Evolutionary conservation across 2,888 invertebrate species (phyloP), one percentile per base, ranked within the genome.

Genomic region (Drosophila histrio): DNA sequence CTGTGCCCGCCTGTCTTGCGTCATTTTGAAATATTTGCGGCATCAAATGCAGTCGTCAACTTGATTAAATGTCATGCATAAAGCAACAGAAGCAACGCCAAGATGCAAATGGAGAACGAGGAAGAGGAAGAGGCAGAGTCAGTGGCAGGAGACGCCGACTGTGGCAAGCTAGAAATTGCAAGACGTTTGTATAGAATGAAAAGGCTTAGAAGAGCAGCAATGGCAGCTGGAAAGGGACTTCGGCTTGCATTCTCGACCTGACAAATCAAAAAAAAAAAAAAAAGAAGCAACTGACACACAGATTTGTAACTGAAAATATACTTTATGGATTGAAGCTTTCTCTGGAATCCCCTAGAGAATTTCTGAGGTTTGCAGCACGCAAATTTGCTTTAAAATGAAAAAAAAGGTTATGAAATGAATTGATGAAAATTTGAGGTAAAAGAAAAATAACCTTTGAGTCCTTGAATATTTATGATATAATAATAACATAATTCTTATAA

Each of bases 41-140:
- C 86, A 87, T 87, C 88, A 85, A 85, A 84, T 84, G 88, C 85
- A 85, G 85, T 83, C 87, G 86, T 87, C 85, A 86, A 88, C 81
- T 86, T 88, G 88, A 86, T 86, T 86, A 88, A 88, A 86, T 88
- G 87, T 86, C 86, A 81, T 81, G 79, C 88, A 86, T 88, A 87
- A 84, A 87, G 85, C 87, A 77, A 72, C 82, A 79, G 84, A 84
- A 76, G 69, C 79, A 72, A 53, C 50, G 21, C 72, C 59, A 53
- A 70, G 70, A 67, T 68, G 60, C 44, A 49, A 43, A 70, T 66
- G 54, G 21, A 36, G 57, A 24, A 15, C 17, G 5, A 50, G 43
- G 5, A n/a, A 68, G 59, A 44, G 65, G 13, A 22, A 44, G 39
- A 59, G 43, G 9, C 28, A 22, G 53, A 47, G 52, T 38, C 21